These are phyloP conservation scores for Ctenicera cuprea DNA, from an alignment of 2,888 invertebrate genomes.

Conservation along the genomic window DNA sequence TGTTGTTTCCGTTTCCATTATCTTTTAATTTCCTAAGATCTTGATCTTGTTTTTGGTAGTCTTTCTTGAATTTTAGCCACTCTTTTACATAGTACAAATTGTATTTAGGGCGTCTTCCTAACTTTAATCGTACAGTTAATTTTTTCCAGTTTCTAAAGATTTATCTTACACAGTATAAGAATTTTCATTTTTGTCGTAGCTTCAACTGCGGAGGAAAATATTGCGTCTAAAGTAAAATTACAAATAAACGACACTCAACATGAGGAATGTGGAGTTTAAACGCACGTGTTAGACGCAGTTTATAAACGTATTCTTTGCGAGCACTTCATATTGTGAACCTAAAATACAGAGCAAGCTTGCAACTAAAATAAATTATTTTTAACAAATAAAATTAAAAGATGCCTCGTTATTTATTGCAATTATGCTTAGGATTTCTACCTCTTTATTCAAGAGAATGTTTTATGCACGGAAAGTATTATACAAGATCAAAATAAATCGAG, in stretches of 20 bases:
- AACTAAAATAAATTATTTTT: slow-evolving; percentile 8
- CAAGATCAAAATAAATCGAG: slow-evolving; percentile 57
- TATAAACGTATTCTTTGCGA: slow-evolving; percentile 10
- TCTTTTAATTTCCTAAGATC: too few species aligned
- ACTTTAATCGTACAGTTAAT: too few species aligned
- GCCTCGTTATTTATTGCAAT: not conserved
- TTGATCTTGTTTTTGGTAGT: too few species aligned
- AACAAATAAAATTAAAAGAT: not conserved
- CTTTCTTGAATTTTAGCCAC: too few species aligned
- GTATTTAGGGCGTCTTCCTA: too few species aligned
- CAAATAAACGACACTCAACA: slow-evolving; percentile 23
- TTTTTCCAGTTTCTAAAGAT: not conserved
- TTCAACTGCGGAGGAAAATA: not conserved
- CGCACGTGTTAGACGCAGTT: slow-evolving; percentile 21
- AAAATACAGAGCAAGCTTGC: slow-evolving; percentile 14
- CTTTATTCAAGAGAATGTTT: slow-evolving; percentile 23
- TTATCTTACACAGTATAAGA: not conserved
- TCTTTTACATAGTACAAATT: too few species aligned
- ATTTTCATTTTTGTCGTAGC: not conserved
- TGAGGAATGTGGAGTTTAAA: slow-evolving; percentile 29
- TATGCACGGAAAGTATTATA: slow-evolving; percentile 39
- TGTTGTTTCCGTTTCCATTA: too few species aligned
- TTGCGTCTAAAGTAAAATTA: slow-evolving; percentile 15
- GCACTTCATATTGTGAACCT: not conserved
- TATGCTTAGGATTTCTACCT: not conserved